These are phyloP conservation scores for Toxonevra muliebris DNA, from an alignment of 2,888 invertebrate species.

Conservation along the genomic window DNA sequence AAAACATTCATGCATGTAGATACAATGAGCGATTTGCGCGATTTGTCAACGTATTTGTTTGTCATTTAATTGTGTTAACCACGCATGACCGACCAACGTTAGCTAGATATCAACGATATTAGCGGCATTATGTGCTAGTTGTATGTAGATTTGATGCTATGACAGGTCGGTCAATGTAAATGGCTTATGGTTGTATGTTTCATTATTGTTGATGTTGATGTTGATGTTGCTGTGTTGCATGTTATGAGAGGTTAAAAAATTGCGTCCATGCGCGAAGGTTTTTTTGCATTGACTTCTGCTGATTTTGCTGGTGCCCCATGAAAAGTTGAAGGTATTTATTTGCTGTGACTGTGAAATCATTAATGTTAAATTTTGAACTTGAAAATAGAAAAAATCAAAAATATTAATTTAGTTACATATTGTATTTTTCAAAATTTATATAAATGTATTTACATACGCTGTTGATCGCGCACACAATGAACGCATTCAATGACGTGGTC, in stretches of 20 bases:
- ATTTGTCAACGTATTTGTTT: slow-evolving; percentile 8
- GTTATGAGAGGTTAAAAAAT: slow-evolving; percentile 7
- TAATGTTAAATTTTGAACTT: slow-evolving; percentile 8
- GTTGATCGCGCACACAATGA: slow-evolving; percentile 10
- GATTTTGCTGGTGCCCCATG: too few species aligned
- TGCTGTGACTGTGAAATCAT: neutral
- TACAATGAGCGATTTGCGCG: neutral
- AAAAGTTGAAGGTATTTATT: too few species aligned
- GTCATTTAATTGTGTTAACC: slow-evolving; percentile 26
- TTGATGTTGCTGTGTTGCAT: neutral
- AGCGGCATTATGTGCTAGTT: neutral
- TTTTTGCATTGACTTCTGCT: slow-evolving; percentile 4
- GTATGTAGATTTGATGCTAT: neutral
- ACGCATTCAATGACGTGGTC: slow-evolving; percentile 31
- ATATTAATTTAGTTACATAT: too few species aligned
- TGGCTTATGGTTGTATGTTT: neutral
- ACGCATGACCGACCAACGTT: slow-evolving; percentile 36
- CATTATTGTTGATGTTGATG: neutral
- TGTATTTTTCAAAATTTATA: slow-evolving; percentile 3
- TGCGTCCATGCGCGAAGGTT: slow-evolving; percentile 31
- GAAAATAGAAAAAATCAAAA: neutral
- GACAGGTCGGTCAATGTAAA: too few species aligned
- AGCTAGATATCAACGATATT: neutral
- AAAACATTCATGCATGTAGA: neutral
- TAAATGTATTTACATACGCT: neutral